These are phyloP conservation scores for Rhinophrynus dorsalis DNA, from an alignment of 2,797 vertebrate genomes.

Conservation along the genomic window DNA sequence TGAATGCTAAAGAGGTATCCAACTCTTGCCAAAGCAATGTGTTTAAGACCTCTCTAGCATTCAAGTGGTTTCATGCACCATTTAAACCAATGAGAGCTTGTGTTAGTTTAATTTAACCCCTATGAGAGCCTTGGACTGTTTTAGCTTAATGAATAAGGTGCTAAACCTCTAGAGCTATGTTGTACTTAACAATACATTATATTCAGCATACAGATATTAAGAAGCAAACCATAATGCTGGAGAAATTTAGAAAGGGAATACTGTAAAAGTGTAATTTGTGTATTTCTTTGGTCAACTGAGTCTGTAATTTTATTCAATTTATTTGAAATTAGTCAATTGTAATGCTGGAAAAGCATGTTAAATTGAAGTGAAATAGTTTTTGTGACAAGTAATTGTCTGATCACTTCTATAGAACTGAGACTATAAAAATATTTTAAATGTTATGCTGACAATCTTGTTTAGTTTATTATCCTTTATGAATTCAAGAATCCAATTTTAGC, in stretches of 20 bases:
- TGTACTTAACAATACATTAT: too few relatives aligned
- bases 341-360: slow-evolving; percentile 73
- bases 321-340: slow-evolving; percentile 78
- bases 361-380: slow-evolving; percentile 81
- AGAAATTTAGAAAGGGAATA: background rate
- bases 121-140: too few relatives aligned
- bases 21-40: too few relatives aligned
- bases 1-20: too few relatives aligned
- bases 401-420: slow-evolving; percentile 80
- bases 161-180: too few relatives aligned
- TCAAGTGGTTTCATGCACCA: too few relatives aligned
- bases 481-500: slow-evolving; percentile 68
- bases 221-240: background rate
- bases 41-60: too few relatives aligned
- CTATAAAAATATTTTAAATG: slow-evolving; percentile 79
- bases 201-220: too few relatives aligned
- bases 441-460: slow-evolving; percentile 75
- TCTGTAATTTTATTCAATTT: slow-evolving; percentile 78
- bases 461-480: slow-evolving; percentile 71
- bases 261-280: slow-evolving; percentile 15
- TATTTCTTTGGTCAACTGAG: slow-evolving; percentile 62
- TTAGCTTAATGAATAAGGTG: too few relatives aligned
- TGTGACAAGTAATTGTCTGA: slow-evolving; percentile 81
- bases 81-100: too few relatives aligned
- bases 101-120: too few relatives aligned